Conservation (phyloP, 2,113 vertebrate species). For the Notothenia coriiceps region DNA sequence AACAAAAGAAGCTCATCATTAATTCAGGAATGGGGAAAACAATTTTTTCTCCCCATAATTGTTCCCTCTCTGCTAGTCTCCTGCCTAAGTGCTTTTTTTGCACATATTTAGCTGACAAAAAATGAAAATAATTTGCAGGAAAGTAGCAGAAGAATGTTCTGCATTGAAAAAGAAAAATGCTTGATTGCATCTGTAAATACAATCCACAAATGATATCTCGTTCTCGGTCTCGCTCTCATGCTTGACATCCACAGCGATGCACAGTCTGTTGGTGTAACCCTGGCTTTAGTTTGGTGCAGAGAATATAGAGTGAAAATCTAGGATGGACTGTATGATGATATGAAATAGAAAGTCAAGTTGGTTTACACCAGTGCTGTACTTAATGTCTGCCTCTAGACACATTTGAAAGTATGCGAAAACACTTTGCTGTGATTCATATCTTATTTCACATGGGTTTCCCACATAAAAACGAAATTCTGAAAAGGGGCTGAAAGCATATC, state of each 20-base stretch:
- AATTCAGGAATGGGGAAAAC: conserved; percentile 49
- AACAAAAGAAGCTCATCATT: conserved; percentile 43
- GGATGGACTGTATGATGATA: not conserved
- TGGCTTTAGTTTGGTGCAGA: conserved; percentile 27
- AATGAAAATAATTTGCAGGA: conserved; percentile 46
- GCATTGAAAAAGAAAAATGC: conserved; percentile 25
- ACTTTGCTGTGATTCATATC: too few relatives aligned
- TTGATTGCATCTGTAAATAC: too few relatives aligned
- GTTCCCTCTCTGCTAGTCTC: conserved; percentile 11
- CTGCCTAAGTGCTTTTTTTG: conserved; percentile 20
- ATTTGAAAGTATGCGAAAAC: too few relatives aligned
- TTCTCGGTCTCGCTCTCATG: too few relatives aligned
- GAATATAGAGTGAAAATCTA: conserved; percentile 13
- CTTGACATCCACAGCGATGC: not conserved
- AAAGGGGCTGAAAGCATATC: too few relatives aligned
- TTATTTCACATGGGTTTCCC: too few relatives aligned
- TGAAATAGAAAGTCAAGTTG: not conserved
- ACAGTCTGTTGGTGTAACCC: not conserved
- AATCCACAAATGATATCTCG: too few relatives aligned
- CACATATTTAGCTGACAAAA: conserved; percentile 37
- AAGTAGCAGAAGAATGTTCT: conserved; percentile 28
- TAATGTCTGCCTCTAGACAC: too few relatives aligned
- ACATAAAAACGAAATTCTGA: too few relatives aligned
- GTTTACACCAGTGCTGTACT: not conserved
- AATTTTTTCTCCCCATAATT: conserved; percentile 27